These are phyloP conservation scores for Antheraea yamamai DNA, from an alignment of 2,888 invertebrate species.

Conservation along the genomic window DNA sequence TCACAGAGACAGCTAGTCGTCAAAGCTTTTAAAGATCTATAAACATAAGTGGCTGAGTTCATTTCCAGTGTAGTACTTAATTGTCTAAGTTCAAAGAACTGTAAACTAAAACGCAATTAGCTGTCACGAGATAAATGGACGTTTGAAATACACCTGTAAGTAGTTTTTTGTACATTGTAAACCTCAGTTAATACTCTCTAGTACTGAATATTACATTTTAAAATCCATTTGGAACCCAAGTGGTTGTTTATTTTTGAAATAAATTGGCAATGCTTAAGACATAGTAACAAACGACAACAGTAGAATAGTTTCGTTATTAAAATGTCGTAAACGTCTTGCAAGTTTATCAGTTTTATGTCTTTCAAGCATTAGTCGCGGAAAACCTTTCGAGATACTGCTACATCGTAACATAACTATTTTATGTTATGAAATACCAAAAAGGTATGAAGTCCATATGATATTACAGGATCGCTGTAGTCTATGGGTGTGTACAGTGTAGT, in stretches of 20 bases:
- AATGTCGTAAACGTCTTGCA: slow-evolving; percentile 5
- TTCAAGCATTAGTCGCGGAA: slow-evolving; percentile 2
- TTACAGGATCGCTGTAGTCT: too few species aligned
- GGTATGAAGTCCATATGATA: too few species aligned
- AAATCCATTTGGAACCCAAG: background rate
- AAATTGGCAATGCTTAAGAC: background rate
- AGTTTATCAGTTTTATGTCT: slow-evolving; percentile 6
- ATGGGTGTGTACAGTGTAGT: too few species aligned
- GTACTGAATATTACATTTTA: background rate
- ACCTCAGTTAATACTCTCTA: background rate
- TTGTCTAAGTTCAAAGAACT: slow-evolving; percentile 1
- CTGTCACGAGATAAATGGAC: background rate
- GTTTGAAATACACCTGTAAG: background rate
- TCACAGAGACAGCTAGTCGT: background rate
- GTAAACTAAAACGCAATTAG: background rate
- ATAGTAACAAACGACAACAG: background rate
- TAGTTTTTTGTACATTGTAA: background rate
- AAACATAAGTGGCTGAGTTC: background rate
- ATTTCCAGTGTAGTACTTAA: slow-evolving; percentile 1
- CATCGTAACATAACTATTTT: background rate
- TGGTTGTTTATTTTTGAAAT: background rate
- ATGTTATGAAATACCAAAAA: background rate
- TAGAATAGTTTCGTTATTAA: slow-evolving; percentile 7
- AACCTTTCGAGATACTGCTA: background rate
- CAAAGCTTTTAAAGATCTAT: background rate